Conservation (phyloP, 2,888 invertebrate genomes). For the Galerucella calmariensis region DNA sequence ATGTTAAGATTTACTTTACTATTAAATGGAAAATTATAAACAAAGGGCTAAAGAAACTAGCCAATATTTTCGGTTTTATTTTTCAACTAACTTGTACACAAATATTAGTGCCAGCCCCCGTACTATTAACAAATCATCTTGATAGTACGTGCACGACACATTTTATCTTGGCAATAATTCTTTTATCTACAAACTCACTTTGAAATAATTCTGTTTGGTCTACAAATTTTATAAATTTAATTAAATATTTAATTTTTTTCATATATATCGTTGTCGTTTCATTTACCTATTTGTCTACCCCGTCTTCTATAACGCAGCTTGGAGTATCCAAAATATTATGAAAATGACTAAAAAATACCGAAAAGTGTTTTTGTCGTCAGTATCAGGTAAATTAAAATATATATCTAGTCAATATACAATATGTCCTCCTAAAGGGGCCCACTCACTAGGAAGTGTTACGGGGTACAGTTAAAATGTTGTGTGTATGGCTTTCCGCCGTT, state of each 20-base stretch:
- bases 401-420: too few species aligned
- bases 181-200: neutral
- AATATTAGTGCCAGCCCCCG: neutral
- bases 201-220: neutral
- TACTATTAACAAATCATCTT: neutral
- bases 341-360: neutral
- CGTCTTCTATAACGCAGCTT: neutral
- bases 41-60: too few species aligned
- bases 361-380: slow-evolving; percentile 11
- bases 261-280: neutral
- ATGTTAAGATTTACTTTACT: too few species aligned
- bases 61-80: too few species aligned
- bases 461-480: too few species aligned
- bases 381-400: slow-evolving; percentile 10
- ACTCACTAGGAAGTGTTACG: too few species aligned
- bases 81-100: too few species aligned
- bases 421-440: too few species aligned
- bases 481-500: too few species aligned
- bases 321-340: neutral
- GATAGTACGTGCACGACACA: neutral
- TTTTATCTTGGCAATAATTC: neutral
- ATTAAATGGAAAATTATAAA: too few species aligned
- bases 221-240: neutral
- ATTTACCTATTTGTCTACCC: too few species aligned
- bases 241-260: neutral